Base-by-base conservation (phyloP, 30 jellyfish, hydroid and myxozoan genomes). In the Haliclystus octoradiatus region DNA sequence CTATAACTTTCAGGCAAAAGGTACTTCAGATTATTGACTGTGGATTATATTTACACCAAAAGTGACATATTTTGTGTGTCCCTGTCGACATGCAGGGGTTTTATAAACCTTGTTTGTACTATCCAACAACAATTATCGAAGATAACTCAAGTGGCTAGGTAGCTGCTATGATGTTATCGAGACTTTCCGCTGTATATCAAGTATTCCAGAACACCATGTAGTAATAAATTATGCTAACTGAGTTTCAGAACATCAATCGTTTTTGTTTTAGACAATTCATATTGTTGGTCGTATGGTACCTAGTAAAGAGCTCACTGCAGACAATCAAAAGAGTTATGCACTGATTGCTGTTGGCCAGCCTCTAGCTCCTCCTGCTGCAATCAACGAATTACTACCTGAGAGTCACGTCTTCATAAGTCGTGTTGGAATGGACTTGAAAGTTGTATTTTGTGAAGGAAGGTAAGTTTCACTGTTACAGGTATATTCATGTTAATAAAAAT, bases 301-400 rank as follows among this genome's bases (percentile, higher is more conserved):
- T n/a, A 31, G 26, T 50, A 64, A 49, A 63, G 52, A 73, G 5
- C 3, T 60, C 24, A 70, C 33, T 23, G 82, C 75, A 13, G 33
- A 46, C 15, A 71, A 66, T 15, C 52, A 73, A 51, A 50, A 33
- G 1, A 1, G 49, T 0, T 32, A 9, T 46, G 84, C 84, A 26
- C 80, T 73, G 2, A 81, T 73, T 32, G 84, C 84, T n/a, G 47
- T 66, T 33, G 84, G 84, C 12, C 50, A 73, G 31, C 81, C 84
- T 3, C 81, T 73, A 49, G 78, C 84, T 2, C 63, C 75, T 3
- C 84, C 84, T 22, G 57, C 19, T 40, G 52, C 80, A n/a, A 63
- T 73, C 27, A 35, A 75, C 50, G 81, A 73, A 50, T 28, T 73
- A 31, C 75, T 26, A 19, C 79, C 52, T 29, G 79, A 73, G 52